Evolutionary conservation across 92 coral and sea anemone genomes (phyloP).

Genomic region (Palythoa caribaeorum): DNA sequence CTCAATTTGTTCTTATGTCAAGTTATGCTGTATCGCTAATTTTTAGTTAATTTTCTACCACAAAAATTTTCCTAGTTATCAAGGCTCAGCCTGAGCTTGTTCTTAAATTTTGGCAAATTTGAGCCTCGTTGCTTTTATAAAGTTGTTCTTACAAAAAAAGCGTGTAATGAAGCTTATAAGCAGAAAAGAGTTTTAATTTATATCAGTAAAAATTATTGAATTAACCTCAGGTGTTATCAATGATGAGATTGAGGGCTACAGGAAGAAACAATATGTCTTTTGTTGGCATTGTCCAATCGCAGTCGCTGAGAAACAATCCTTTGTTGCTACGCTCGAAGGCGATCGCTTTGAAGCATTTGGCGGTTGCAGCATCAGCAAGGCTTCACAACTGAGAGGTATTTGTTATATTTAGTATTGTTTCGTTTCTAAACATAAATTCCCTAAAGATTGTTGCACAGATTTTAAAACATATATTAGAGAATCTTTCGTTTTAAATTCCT

Average conservation of each 20-base stretch:
- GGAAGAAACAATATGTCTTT: not conserved
- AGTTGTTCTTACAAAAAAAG: no score
- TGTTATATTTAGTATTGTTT: not conserved
- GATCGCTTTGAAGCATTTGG: not conserved
- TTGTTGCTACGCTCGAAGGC: constrained; percentile 22
- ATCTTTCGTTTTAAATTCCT: not conserved
- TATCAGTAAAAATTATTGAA: no score
- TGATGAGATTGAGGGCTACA: not conserved
- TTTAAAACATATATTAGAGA: not conserved
- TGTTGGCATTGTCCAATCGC: constrained; percentile 40
- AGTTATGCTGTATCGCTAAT: no score
- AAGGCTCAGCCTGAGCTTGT: no score
- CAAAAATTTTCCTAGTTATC: no score
- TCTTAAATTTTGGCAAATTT: no score
- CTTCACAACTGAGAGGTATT: not conserved
- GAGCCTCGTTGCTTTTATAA: no score
- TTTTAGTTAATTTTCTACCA: no score
- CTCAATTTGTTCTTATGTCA: no score
- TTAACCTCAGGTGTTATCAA: not conserved
- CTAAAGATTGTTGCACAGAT: not conserved
- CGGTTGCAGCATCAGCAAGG: not conserved
- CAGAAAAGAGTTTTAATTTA: no score
- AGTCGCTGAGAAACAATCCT: constrained; percentile 16
- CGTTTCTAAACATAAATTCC: not conserved
- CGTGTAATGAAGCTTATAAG: no score